Evolutionary conservation across 2,888 invertebrate species (phyloP).

Genomic region (Caenorhabditis sp.): DNA sequence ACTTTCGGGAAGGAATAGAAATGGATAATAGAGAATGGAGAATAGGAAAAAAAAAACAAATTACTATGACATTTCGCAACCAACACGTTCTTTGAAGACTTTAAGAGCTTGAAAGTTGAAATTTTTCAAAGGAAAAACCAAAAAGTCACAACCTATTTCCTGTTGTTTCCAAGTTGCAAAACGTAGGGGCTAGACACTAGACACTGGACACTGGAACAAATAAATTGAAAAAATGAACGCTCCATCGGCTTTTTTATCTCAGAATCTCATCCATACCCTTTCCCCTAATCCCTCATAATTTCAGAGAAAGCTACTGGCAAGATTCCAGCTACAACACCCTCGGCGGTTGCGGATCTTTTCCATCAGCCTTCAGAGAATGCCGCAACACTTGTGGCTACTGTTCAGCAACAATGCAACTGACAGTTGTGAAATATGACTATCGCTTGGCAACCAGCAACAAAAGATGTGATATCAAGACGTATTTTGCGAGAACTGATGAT

Average conservation of each 20-base stretch:
- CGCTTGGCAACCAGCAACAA: conserved; percentile 63
- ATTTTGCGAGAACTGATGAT: conserved; percentile 70
- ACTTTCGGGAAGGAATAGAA: background rate
- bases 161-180: no score
- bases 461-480: conserved; percentile 69
- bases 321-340: conserved; percentile 61
- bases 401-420: conserved; percentile 65
- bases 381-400: conserved; percentile 80
- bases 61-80: no score
- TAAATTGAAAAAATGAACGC: no score
- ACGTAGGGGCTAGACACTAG: no score
- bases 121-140: no score
- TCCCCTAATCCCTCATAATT: background rate
- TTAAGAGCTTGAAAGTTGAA: no score
- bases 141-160: no score
- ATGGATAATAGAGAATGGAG: background rate
- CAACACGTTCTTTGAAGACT: no score
- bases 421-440: conserved; percentile 67
- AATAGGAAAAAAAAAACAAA: no score
- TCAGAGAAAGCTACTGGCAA: conserved; percentile 71
- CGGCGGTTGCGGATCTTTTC: conserved; percentile 75
- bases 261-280: background rate
- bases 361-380: conserved; percentile 80
- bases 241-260: no score
- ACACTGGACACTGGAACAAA: no score